Evolutionary conservation across 2,797 vertebrate species (phyloP).

Genomic region (Sparidentex hasta): DNA sequence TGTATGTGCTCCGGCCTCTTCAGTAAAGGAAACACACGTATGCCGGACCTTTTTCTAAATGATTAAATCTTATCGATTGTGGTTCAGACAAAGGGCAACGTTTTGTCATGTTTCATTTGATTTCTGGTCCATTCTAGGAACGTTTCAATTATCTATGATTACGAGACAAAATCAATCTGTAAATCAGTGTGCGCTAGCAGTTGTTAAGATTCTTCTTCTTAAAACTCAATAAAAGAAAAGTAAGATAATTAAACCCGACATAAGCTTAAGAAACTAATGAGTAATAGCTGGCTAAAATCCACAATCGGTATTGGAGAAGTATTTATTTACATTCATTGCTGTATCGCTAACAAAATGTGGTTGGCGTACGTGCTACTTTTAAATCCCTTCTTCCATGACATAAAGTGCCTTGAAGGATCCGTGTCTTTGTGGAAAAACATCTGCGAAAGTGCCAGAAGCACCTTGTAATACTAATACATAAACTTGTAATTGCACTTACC

Average conservation of each 20-base stretch:
- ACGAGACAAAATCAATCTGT: not conserved
- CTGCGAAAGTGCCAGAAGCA: not conserved
- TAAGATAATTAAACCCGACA: not conserved
- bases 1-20: no score
- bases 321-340: not conserved
- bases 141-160: not conserved
- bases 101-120: not conserved
- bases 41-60: not conserved
- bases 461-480: not conserved
- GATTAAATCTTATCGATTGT: not conserved
- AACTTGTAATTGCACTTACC: not conserved
- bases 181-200: not conserved
- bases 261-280: not conserved
- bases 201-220: not conserved
- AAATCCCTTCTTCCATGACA: not conserved
- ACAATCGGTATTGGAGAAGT: not conserved
- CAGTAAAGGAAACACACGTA: constrained; percentile 8
- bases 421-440: not conserved
- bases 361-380: not conserved
- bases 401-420: not conserved
- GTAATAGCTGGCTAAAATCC: not conserved
- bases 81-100: not conserved
- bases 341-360: not conserved
- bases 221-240: not conserved
- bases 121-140: not conserved